A percentile compares a stretch with the other conserved stretches of the same genome.
Conservation (phyloP, 2,113 vertebrate species). For the Syrrhaptes paradoxus region DNA sequence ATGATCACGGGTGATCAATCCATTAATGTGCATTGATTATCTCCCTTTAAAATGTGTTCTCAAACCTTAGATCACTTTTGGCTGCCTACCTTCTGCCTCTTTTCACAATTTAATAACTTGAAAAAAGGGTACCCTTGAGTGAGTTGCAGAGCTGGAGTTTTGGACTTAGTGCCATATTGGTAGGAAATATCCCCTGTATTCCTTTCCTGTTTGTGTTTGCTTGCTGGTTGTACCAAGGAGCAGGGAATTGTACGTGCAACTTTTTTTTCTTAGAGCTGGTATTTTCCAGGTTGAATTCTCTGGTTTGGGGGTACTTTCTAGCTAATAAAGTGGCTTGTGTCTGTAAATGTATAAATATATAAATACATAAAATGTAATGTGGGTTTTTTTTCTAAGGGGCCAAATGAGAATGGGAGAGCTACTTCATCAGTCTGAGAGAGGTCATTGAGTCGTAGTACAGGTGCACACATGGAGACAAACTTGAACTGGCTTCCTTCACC, state of each 20-base stretch:
- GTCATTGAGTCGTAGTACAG: not conserved
- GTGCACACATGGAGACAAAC: accelerated
- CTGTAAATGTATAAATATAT: not conserved
- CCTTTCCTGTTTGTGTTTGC: not conserved
- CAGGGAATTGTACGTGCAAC: not conserved
- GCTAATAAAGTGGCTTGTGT: not conserved
- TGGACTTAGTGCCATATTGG: not conserved
- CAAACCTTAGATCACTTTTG: not conserved
- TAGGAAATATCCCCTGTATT: not conserved
- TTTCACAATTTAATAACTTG: not conserved
- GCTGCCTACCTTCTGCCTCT: not conserved
- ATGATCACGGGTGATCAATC: not conserved
- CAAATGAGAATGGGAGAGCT: not conserved
- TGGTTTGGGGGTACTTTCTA: not conserved
- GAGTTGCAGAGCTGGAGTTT: not conserved
- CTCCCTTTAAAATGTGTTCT: not conserved
- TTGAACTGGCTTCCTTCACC: not conserved
- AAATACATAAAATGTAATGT: not conserved
- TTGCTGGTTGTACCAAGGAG: not conserved
- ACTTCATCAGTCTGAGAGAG: not conserved
- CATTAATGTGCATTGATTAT: not conserved
- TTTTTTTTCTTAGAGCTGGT: not conserved
- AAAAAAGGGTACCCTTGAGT: not conserved
- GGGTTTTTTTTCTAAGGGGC: not conserved
- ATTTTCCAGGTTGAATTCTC: not conserved